Conservation (phyloP, 2,113 vertebrate species). For the Dromiciops gliroides region DNA sequence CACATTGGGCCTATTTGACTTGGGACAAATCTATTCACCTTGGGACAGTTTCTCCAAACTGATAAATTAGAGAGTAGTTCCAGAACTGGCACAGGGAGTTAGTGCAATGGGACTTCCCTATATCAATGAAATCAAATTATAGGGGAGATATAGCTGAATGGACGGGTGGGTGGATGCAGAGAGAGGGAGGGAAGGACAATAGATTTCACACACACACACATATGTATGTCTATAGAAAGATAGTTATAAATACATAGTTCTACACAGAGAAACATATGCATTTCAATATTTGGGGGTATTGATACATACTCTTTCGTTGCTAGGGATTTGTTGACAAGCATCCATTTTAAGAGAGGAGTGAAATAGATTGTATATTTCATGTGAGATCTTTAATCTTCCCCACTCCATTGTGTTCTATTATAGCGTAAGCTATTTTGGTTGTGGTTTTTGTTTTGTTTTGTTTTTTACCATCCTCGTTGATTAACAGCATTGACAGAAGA, state of each 20-base stretch:
- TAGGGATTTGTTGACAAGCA: neutral
- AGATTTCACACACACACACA: neutral
- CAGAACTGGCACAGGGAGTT: neutral
- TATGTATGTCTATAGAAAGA: neutral
- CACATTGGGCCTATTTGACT: neutral
- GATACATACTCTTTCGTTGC: neutral
- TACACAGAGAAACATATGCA: neutral
- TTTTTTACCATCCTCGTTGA: no score
- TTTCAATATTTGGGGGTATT: neutral
- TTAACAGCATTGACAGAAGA: neutral
- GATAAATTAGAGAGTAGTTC: neutral
- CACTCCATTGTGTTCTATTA: neutral
- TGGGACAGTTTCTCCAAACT: neutral
- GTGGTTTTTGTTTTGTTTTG: neutral
- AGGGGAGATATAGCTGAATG: neutral
- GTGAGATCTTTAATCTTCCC: neutral
- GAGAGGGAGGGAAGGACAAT: neutral
- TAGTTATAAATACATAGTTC: neutral
- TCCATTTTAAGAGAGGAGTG: neutral
- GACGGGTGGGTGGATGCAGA: neutral
- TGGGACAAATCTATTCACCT: neutral
- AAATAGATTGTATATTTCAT: neutral
- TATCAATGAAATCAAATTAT: neutral
- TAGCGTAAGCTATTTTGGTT: neutral
- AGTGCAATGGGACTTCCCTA: neutral